phyloP scores from a whole-genome alignment of 2,797 vertebrate genomes.

The Iguana delicatissima region DNA sequence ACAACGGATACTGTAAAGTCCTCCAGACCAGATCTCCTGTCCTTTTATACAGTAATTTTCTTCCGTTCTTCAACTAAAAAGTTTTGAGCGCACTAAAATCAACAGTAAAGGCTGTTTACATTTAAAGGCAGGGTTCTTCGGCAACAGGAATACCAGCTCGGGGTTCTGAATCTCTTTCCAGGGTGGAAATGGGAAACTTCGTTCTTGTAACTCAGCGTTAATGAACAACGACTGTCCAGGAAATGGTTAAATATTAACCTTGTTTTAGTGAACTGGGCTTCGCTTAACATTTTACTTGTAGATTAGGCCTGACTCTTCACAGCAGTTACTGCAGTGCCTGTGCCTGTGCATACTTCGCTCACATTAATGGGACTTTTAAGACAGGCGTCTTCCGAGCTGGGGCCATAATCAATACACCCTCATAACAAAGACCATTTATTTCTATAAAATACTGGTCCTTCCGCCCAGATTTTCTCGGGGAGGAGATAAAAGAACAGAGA shows the following conservation, averaged over 20 bases:
- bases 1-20: not conserved
- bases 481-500: not conserved
- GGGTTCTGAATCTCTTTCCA: not conserved
- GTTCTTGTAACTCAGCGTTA: not conserved
- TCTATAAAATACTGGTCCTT: not conserved
- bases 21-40: not conserved
- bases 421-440: not conserved
- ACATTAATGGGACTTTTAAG: not conserved
- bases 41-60: not conserved
- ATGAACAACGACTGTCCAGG: conserved; percentile 15
- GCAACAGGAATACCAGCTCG: not conserved
- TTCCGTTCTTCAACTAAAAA: not conserved
- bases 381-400: not conserved
- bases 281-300: conserved; percentile 22
- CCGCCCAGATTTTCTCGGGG: not conserved
- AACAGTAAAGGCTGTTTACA: not conserved
- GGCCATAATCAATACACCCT: not conserved
- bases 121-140: not conserved
- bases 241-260: conserved; percentile 35
- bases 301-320: not conserved
- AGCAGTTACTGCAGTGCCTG: not conserved
- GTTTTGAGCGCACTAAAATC: not conserved
- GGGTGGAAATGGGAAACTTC: not conserved
- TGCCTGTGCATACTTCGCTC: not conserved
- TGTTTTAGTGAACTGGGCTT: not conserved